Percentiles rank a stretch among this genome's conserved stretches.
Evolutionary conservation across 1,140 invertebrate genomes (phyloP).

Genomic region (Vanessa atalanta): DNA sequence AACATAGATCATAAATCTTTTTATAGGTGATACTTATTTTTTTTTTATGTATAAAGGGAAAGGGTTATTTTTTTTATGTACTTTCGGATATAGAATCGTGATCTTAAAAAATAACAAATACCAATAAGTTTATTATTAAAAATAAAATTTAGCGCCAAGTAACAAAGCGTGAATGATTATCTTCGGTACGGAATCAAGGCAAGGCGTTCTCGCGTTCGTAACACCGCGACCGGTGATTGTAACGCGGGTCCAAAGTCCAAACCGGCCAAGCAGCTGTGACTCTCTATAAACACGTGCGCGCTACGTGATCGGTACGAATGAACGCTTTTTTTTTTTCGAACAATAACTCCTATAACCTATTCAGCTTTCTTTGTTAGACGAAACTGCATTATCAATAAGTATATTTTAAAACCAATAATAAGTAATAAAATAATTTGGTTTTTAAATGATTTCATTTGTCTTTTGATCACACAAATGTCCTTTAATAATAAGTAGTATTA

Average conservation of each 20-base stretch:
- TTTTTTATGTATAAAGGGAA: too few relatives aligned
- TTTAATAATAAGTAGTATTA: too few relatives aligned
- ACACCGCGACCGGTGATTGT: conserved; percentile 57
- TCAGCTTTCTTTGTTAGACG: neutral
- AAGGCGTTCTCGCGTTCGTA: conserved; percentile 38
- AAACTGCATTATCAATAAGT: too few relatives aligned
- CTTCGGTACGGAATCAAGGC: conserved; percentile 32
- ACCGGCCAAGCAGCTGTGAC: conserved; percentile 51
- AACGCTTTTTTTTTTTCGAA: conserved; percentile 28
- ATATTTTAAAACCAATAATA: too few relatives aligned
- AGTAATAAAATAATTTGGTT: too few relatives aligned
- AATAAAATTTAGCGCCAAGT: conserved; percentile 13
- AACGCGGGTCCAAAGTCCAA: conserved; percentile 65
- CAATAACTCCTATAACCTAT: conserved; percentile 22
- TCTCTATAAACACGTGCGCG: conserved; percentile 61
- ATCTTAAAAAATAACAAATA: too few relatives aligned
- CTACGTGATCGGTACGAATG: conserved; percentile 55
- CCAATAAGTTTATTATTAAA: neutral
- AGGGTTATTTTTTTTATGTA: too few relatives aligned
- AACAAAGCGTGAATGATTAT: conserved; percentile 24
- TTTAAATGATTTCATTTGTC: too few relatives aligned
- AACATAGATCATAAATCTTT: too few relatives aligned
- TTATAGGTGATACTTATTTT: too few relatives aligned
- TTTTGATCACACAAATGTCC: too few relatives aligned
- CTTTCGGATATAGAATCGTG: too few relatives aligned